Evolutionary conservation across 1,140 invertebrate genomes (phyloP).

Genomic region (Cyphomyrmex costatus): DNA sequence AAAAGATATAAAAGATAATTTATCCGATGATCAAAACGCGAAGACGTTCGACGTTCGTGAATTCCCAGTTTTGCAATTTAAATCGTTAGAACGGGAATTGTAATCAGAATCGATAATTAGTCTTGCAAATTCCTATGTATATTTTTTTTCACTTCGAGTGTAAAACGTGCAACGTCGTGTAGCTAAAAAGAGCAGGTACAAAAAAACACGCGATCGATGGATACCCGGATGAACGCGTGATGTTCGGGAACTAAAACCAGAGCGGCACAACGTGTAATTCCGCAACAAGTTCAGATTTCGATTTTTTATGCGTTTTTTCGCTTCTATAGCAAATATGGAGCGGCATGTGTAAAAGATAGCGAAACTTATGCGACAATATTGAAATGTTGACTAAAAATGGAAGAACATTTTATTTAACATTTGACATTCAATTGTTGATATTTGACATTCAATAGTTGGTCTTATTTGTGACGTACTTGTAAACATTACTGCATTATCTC

Average conservation of each 20-base stretch:
- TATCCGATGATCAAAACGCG: background rate
- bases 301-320: background rate
- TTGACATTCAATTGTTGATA: background rate
- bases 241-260: background rate
- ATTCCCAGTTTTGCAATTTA: background rate
- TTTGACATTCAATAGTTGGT: background rate
- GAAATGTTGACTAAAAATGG: background rate
- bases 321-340: background rate
- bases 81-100: background rate
- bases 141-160: background rate
- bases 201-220: constrained; percentile 30
- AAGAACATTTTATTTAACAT: background rate
- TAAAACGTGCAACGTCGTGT: background rate
- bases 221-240: constrained; percentile 12
- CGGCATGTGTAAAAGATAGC: background rate
- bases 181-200: constrained; percentile 8
- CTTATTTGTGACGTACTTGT: background rate
- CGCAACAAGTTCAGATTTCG: constrained; percentile 2
- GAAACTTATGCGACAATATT: background rate
- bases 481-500: background rate
- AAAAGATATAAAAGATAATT: background rate
- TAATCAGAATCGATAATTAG: background rate
- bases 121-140: background rate
- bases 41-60: background rate
- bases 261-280: background rate